Evolutionary conservation across 2,113 vertebrate genomes (phyloP).

Genomic region (Tenrec ecaudatus): DNA sequence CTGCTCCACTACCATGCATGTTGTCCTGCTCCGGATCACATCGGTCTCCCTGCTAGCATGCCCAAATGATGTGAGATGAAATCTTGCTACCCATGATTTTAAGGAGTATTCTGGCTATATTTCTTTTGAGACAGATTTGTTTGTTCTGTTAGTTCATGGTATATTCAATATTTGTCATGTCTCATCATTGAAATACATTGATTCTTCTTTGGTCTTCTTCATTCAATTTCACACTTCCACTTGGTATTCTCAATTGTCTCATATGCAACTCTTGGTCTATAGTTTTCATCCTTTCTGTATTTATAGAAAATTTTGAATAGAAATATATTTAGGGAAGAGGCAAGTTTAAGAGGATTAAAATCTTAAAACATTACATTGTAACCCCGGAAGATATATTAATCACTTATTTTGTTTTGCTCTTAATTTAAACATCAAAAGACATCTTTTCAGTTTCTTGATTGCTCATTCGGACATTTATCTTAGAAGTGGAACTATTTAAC

Average conservation of each 20-base stretch:
- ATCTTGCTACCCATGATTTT: too few species aligned
- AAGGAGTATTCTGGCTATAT: too few species aligned
- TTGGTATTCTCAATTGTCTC: neutral
- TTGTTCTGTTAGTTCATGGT: too few species aligned
- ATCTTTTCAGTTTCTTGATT: neutral
- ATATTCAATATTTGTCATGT: too few species aligned
- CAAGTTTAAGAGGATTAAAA: neutral
- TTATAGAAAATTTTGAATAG: neutral
- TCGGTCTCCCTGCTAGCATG: too few species aligned
- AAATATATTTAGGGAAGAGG: neutral
- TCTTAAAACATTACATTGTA: too few species aligned
- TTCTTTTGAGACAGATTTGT: too few species aligned
- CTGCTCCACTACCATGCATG: too few species aligned
- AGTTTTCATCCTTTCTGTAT: neutral
- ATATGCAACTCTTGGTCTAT: neutral
- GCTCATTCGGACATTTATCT: neutral
- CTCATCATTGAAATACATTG: too few species aligned
- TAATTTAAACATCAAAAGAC: neutral
- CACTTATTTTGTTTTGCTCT: slow-evolving; percentile 4
- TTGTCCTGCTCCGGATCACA: too few species aligned
- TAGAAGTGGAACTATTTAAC: neutral
- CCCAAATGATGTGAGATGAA: too few species aligned
- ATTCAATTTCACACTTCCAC: neutral
- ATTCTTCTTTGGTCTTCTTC: neutral
- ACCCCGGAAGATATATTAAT: neutral